A percentile compares a stretch with the other conserved stretches of the same genome.
phyloP scores from a whole-genome alignment of 1,140 invertebrate species.

The Reticulitermes speratus region DNA sequence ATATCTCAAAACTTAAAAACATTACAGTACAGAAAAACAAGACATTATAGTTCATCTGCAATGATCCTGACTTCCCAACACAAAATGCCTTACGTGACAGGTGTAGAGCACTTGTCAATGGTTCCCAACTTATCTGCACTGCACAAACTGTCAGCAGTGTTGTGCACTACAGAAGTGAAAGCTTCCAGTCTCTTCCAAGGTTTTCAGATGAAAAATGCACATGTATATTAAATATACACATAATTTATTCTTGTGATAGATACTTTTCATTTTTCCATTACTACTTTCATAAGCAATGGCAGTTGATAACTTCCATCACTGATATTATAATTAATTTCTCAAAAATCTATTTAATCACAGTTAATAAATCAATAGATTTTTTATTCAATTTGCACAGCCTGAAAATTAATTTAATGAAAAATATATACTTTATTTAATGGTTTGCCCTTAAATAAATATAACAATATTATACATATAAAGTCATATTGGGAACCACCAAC shows the following conservation, averaged over 20 bases:
- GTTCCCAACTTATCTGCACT: background rate
- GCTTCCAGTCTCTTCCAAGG: background rate
- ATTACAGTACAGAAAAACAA: background rate
- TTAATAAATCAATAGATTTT: background rate
- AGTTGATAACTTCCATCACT: background rate
- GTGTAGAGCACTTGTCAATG: background rate
- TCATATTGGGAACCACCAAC: background rate
- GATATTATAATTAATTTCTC: background rate
- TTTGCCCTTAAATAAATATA: background rate
- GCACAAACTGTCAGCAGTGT: background rate
- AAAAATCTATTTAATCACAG: background rate
- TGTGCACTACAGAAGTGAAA: background rate
- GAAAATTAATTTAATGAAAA: background rate
- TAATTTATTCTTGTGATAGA: background rate
- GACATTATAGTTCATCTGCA: background rate
- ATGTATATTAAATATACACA: background rate
- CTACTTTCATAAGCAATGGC: background rate
- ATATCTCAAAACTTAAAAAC: background rate
- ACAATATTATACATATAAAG: background rate
- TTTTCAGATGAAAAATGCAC: background rate
- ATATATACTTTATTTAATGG: background rate
- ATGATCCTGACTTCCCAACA: slow-evolving; percentile 2
- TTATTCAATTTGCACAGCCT: background rate
- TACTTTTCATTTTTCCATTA: background rate
- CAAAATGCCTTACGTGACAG: background rate